A percentile compares a stretch with the other conserved stretches of the same genome.
Conservation (phyloP, 2,113 vertebrate species). For the Candoia aspera region DNA sequence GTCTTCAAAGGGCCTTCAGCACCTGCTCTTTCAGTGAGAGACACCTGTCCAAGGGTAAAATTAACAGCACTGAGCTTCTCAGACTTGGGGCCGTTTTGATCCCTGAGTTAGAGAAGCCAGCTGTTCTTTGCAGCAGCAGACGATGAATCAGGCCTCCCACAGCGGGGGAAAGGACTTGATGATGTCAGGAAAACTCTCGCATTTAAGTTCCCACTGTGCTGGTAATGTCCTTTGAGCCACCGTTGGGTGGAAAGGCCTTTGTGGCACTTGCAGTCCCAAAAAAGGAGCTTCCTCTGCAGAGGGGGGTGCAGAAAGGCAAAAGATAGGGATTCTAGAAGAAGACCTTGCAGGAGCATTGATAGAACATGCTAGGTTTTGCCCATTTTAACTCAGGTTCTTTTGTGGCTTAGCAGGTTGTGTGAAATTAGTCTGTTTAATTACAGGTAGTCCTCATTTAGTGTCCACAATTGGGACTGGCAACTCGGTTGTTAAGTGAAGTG, state of each 20-base stretch:
- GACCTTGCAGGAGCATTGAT: not conserved
- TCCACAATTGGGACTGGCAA: too few relatives aligned
- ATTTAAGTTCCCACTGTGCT: not conserved
- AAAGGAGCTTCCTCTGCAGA: not conserved
- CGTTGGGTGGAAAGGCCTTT: not conserved
- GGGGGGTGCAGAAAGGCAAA: not conserved
- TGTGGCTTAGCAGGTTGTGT: too few relatives aligned
- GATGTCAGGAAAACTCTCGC: conserved; percentile 12
- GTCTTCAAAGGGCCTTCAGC: not conserved
- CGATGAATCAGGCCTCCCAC: not conserved
- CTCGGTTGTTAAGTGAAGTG: too few relatives aligned
- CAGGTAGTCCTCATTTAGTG: too few relatives aligned
- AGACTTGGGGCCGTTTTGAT: not conserved
- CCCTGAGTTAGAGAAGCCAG: not conserved
- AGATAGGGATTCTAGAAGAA: not conserved
- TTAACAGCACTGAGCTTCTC: not conserved
- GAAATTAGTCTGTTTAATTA: too few relatives aligned
- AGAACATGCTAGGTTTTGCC: too few relatives aligned
- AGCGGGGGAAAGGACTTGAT: not conserved
- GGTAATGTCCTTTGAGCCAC: not conserved
- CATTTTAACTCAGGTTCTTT: too few relatives aligned
- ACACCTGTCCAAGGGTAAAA: not conserved
- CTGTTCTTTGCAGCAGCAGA: not conserved
- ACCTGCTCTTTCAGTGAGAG: not conserved
- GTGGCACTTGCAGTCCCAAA: not conserved